phyloP scores from a whole-genome alignment of 2,888 invertebrate species.

The Melanostoma scalare region DNA sequence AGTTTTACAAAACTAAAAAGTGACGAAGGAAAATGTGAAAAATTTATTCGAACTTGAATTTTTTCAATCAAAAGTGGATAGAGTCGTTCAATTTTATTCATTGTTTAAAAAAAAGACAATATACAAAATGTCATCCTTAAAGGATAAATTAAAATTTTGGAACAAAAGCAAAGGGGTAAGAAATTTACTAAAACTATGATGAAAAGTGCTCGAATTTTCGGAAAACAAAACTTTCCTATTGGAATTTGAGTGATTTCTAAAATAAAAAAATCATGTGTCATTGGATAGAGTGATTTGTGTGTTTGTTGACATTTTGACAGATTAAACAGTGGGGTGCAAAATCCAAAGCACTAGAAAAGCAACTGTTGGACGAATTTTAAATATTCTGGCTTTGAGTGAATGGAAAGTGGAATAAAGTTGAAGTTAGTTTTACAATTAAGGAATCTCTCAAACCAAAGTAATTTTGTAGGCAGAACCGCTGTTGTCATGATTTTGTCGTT shows the following conservation, averaged over 20 bases:
- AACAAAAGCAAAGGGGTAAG: conserved; percentile 81
- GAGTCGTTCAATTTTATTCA: neutral
- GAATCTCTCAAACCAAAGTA: no score
- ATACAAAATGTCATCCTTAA: conserved; percentile 80
- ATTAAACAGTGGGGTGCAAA: neutral
- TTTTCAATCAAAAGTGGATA: neutral
- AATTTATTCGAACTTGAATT: neutral
- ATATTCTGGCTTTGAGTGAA: no score
- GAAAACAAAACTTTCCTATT: neutral
- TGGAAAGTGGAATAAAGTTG: no score
- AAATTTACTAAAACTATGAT: neutral
- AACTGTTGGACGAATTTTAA: no score
- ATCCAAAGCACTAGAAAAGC: neutral
- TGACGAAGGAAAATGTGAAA: conserved; percentile 3
- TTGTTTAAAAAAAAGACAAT: neutral
- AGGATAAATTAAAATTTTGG: conserved; percentile 82
- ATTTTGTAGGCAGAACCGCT: no score
- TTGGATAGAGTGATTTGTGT: neutral
- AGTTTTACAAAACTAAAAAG: conserved; percentile 18
- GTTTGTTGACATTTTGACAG: conserved; percentile 1
- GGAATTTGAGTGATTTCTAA: conserved; percentile 4
- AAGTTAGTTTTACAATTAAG: no score
- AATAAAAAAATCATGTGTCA: neutral
- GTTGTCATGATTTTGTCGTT: no score
- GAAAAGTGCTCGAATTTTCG: conserved; percentile 26